Base-by-base conservation (phyloP, 2,113 vertebrate species). In the Peromyscus polionotus region DNA sequence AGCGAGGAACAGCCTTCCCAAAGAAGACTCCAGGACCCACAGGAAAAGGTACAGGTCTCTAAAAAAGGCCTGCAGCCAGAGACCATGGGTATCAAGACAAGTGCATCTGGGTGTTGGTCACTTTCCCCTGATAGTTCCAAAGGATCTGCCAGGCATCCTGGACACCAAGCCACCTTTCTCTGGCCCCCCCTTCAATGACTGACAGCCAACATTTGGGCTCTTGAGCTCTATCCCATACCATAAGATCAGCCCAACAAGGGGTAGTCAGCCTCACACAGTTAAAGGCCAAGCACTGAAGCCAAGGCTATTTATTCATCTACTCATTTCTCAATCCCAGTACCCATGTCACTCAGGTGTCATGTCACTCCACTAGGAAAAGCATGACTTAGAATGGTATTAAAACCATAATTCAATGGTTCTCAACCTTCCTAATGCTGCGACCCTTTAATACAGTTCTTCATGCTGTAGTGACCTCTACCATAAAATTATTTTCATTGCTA, bases 1-100 rank as follows among this genome's bases (percentile, higher is more conserved):
- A 67, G 11, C 72, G 68, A 95, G 45, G 33, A 61, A 54, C 11
- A 88, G 33, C 31, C 36, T 28, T 77, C 19, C 48, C 57, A 48
- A 16, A 1, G 0, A 0, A 31, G 1, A 13, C 57, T 2, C 57
- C 59, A 31, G 51, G 26, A 8, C 22, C 51, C 36, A 57, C 33
- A 63, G 61, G 22, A 20, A 77, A 81, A 89, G 87, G 42, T 54
- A 19, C 42, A 80, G 51, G 54, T 83, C 54, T 75, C 33, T 87
- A 59, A 92, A 94, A 81, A 65, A 14, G 51, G 45, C 26, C 85
- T 48, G 8, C 24, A 86, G 54, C 45, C 13, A 59, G 26, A 95
- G 77, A 70, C n/a, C 2, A 31, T 4, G 2, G 8, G 63, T 63
- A 89, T 70, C 36, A 17, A 19, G 31, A 45, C 68, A 84, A 88